Evolutionary conservation across 2,888 invertebrate genomes (phyloP).

Genomic region (Carpatolechia fugitivella): DNA sequence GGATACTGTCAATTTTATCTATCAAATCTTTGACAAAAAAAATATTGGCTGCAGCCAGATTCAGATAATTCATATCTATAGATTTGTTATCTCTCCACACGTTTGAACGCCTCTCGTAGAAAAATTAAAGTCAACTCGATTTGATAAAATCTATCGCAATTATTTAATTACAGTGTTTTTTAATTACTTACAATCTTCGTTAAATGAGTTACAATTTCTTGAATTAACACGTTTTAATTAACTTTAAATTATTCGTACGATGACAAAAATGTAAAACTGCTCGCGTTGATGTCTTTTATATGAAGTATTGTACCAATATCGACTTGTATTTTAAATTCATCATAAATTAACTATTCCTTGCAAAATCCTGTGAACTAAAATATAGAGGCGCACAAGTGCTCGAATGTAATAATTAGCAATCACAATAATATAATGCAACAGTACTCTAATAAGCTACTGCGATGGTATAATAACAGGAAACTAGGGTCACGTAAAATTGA

Average conservation of each 20-base stretch:
- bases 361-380: background rate
- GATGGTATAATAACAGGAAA: conserved; percentile 9
- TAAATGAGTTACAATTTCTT: too few species aligned
- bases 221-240: too few species aligned
- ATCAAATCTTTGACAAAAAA: background rate
- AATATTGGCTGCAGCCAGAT: background rate
- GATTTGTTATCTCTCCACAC: background rate
- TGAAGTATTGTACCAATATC: too few species aligned
- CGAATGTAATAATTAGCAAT: conserved; percentile 3
- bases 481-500: background rate
- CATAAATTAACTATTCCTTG: too few species aligned
- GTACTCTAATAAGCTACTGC: background rate
- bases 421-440: conserved; percentile 8
- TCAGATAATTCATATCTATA: background rate
- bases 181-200: too few species aligned
- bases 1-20: background rate
- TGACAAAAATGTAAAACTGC: too few species aligned
- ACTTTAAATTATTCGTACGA: too few species aligned
- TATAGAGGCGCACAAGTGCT: background rate
- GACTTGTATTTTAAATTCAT: too few species aligned
- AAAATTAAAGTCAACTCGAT: background rate
- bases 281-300: too few species aligned
- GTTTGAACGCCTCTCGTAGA: background rate
- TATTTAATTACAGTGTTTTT: too few species aligned
- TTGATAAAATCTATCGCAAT: too few species aligned